Conservation (phyloP, 2,888 invertebrate species). For the Athrips mouffetella region DNA sequence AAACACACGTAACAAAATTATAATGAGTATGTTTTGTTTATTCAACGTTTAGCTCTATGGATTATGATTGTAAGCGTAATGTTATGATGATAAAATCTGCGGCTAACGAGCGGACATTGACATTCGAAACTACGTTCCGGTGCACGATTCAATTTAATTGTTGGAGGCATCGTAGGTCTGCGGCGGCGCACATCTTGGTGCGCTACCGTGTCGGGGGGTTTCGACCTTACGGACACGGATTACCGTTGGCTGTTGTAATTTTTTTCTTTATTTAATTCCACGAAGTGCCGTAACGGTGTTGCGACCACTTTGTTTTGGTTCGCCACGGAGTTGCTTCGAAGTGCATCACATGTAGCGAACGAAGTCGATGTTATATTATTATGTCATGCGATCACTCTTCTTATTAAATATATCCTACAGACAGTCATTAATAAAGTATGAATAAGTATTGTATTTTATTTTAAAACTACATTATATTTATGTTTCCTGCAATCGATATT, state of each 20-base stretch:
- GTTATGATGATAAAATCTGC: slow-evolving; percentile 13
- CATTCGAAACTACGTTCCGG: slow-evolving; percentile 33
- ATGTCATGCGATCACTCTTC: slow-evolving; percentile 10
- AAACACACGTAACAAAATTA: slow-evolving; percentile 2
- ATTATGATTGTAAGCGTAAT: slow-evolving; percentile 14
- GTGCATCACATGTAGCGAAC: slow-evolving; percentile 29
- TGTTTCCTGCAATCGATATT: too few species aligned
- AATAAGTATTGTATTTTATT: neutral
- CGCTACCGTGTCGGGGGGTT: slow-evolving; percentile 51
- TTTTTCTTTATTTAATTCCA: slow-evolving; percentile 68
- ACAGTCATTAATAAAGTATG: too few species aligned
- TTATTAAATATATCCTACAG: too few species aligned
- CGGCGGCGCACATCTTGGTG: slow-evolving; percentile 35
- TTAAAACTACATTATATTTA: too few species aligned
- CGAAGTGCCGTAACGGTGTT: slow-evolving; percentile 73
- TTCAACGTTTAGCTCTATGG: slow-evolving; percentile 22
- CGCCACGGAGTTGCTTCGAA: slow-evolving; percentile 37
- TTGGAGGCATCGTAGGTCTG: slow-evolving; percentile 36
- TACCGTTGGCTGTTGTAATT: slow-evolving; percentile 67
- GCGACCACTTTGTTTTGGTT: slow-evolving; percentile 72
- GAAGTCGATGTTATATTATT: slow-evolving; percentile 36
- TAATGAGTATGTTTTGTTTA: too few species aligned
- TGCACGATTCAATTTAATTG: slow-evolving; percentile 50
- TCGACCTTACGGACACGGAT: slow-evolving; percentile 60
- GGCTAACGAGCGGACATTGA: slow-evolving; percentile 28